Conservation (phyloP, 35 echinoderm and acorn worm genomes). For the Ptychodera flava region DNA sequence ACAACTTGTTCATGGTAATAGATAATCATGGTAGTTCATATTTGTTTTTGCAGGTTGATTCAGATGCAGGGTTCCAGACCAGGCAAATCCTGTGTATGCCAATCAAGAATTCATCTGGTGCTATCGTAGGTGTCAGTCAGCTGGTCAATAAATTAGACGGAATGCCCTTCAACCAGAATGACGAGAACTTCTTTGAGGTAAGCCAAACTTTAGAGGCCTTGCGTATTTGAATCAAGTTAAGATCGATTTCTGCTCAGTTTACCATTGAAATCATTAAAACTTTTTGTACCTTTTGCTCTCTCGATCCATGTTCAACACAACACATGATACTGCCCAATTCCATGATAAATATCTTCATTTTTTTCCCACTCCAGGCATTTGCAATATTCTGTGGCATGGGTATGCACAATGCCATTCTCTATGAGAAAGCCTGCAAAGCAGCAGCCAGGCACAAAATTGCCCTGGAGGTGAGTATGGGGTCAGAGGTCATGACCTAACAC, state of each 20-base stretch:
- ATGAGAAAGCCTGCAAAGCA: conserved; percentile 90
- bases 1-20: too few species aligned
- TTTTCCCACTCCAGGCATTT: conserved; percentile 91
- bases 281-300: too few species aligned
- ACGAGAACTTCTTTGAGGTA: conserved; percentile 99
- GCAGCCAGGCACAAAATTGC: conserved; percentile 91
- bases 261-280: too few species aligned
- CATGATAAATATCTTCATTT: too few species aligned
- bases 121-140: conserved; percentile 91
- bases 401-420: conserved; percentile 93
- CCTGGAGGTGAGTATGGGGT: conserved; percentile 93
- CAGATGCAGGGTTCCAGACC: conserved; percentile 66
- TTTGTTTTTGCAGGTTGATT: conserved; percentile 48
- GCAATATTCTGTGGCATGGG: conserved; percentile 99
- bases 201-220: neutral
- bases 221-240: too few species aligned
- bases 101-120: conserved; percentile 78
- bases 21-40: too few species aligned
- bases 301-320: too few species aligned
- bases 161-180: conserved; percentile 91
- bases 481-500: too few species aligned
- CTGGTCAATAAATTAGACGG: conserved; percentile 91
- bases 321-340: too few species aligned
- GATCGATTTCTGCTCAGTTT: too few species aligned
- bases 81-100: conserved; percentile 96